Evolutionary conservation across 2,888 invertebrate genomes (phyloP).

Genomic region (Macrophya alboannulata): DNA sequence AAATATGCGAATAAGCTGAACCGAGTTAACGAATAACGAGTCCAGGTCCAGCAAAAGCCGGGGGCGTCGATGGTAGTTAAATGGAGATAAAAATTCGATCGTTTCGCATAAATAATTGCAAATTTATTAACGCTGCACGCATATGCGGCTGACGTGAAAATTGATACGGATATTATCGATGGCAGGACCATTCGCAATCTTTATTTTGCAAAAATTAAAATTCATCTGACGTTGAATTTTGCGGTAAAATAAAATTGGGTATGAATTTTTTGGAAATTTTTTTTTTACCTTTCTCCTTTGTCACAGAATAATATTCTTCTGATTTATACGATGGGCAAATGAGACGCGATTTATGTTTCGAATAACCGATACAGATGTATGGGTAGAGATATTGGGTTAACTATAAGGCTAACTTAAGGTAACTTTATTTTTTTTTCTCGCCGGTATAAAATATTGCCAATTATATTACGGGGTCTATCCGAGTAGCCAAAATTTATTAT

Average conservation of each 20-base stretch:
- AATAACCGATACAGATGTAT: not conserved
- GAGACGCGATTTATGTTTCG: not conserved
- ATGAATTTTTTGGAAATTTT: not conserved
- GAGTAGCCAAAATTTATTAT: conserved; percentile 73
- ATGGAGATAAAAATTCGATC: conserved; percentile 31
- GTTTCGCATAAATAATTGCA: conserved; percentile 14
- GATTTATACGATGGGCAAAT: not conserved
- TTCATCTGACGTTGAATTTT: too few species aligned
- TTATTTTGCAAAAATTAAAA: not conserved
- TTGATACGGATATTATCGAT: not conserved
- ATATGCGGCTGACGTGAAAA: not conserved
- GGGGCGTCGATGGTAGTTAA: conserved; percentile 31
- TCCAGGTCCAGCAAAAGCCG: not conserved
- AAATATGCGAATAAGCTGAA: conserved; percentile 36
- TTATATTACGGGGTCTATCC: conserved; percentile 67
- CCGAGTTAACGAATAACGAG: conserved; percentile 34
- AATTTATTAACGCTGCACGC: not conserved
- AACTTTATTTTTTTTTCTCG: conserved; percentile 40
- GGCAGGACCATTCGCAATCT: not conserved
- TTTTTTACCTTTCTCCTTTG: not conserved
- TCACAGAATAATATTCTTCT: not conserved
- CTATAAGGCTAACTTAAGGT: not conserved
- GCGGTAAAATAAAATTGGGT: too few species aligned
- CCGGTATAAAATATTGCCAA: conserved; percentile 69
- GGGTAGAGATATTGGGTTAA: not conserved